Base-by-base conservation (phyloP, 2,888 invertebrate species). In the Griposia aprilina region DNA sequence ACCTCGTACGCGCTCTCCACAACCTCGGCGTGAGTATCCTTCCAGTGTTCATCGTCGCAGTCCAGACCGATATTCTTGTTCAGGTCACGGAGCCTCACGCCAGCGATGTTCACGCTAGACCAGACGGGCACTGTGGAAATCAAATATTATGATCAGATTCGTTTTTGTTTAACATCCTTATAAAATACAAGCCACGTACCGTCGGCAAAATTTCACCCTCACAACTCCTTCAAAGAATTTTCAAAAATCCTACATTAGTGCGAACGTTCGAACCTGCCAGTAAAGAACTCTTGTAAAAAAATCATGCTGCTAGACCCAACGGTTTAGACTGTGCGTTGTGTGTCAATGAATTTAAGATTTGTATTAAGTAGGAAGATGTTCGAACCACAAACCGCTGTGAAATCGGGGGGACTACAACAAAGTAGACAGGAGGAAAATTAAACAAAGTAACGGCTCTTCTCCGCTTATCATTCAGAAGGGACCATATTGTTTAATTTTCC, bases 61-160 rank as follows among this genome's bases (percentile, higher is more conserved):
- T 97, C 97, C 0, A 97, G 97, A 60, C 99, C 99, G 76, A 98
- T 97, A 65, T 97, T 95, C 36, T 98, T 98, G 93, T 98, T 98
- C 55, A 99, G 92, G 88, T 99, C 98, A 86, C 97, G 97, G 77
- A 99, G 97, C 7, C 98, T 97, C 0, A 99, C 99, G 13, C 99
- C 99, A 13, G 99, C 99, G 66, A 99, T 97, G 94, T 99, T 99
- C 41, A 99, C 99, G 20, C 99, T 98, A 1, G 99, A 99, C 99
- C 99, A 99, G 0, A 99, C 98, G 15, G 99, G 98, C 82, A 99
- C 98, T 98, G 92, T 13, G 90, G 90, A 78, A 77, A 67, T 68
- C 48, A 55, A 48, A 36, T 3, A 17, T 67, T 68, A 30, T n/a
- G 17, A 59, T 59, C 11, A 23, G 17, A 26, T 45, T 17, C 4